A percentile compares a stretch with the other conserved stretches of the same genome.
These are phyloP conservation scores for Andricus curvator DNA, from an alignment of 2,888 invertebrate genomes.

Conservation along the genomic window DNA sequence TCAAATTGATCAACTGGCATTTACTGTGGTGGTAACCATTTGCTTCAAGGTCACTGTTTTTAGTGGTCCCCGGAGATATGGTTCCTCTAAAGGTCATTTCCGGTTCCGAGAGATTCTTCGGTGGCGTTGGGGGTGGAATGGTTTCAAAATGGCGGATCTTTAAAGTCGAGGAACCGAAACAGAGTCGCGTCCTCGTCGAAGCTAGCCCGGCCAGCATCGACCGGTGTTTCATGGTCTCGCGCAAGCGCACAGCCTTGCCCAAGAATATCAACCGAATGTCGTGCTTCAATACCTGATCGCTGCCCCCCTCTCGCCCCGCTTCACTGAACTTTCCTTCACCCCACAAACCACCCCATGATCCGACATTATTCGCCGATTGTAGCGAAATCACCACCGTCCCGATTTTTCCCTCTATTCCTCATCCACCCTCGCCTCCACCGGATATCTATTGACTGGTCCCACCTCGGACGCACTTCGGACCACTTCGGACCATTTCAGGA, in stretches of 20 bases:
- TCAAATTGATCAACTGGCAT: too few relatives aligned
- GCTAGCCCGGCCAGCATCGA: slow-evolving; percentile 77
- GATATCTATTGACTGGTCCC: slow-evolving; percentile 41
- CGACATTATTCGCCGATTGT: slow-evolving; percentile 61
- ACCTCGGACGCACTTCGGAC: slow-evolving; percentile 29
- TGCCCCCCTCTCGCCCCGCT: slow-evolving; percentile 54
- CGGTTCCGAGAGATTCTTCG: slow-evolving; percentile 18
- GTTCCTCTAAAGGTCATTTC: neutral
- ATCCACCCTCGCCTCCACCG: slow-evolving; percentile 21
- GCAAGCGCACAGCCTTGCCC: slow-evolving; percentile 70
- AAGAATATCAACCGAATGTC: slow-evolving; percentile 69
- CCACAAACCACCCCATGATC: slow-evolving; percentile 55
- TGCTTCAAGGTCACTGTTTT: neutral
- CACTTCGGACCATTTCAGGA: slow-evolving; percentile 15
- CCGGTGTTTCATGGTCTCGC: slow-evolving; percentile 68
- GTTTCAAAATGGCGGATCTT: slow-evolving; percentile 70
- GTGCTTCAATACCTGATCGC: slow-evolving; percentile 71
- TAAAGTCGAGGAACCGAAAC: slow-evolving; percentile 64
- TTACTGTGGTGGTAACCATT: neutral
- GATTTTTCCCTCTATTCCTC: slow-evolving; percentile 41
- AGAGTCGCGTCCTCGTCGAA: slow-evolving; percentile 60
- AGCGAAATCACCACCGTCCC: slow-evolving; percentile 56
- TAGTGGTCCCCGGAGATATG: neutral
- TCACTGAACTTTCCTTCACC: slow-evolving; percentile 53
- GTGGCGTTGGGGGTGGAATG: slow-evolving; percentile 2